phyloP scores from a whole-genome alignment of 2,888 invertebrate species.

The Gonocerus acuteangulatus region DNA sequence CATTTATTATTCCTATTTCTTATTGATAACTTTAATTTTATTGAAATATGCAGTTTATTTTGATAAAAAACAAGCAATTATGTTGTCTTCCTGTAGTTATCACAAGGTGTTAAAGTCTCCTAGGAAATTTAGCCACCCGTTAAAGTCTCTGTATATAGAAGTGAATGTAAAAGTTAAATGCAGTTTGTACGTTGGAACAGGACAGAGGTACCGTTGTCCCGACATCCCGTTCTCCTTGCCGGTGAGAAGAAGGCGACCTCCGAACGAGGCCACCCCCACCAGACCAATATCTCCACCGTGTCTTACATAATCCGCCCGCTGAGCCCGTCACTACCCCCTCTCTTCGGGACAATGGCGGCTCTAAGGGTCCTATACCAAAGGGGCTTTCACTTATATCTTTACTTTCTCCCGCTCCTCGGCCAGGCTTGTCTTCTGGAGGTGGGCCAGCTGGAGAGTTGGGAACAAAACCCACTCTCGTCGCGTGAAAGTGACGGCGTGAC shows the following conservation, averaged over 20 bases:
- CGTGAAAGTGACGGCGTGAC: too few relatives aligned
- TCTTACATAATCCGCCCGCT: slow-evolving; percentile 9
- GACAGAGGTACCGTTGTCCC: slow-evolving; percentile 5
- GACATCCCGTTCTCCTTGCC: slow-evolving; percentile 21
- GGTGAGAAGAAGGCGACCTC: slow-evolving; percentile 9
- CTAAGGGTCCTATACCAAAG: neutral
- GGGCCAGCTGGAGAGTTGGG: too few relatives aligned
- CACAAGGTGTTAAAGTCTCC: slow-evolving; percentile 9
- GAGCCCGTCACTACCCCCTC: neutral
- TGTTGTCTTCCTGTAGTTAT: too few relatives aligned
- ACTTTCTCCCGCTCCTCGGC: slow-evolving; percentile 2
- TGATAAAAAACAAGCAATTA: too few relatives aligned
- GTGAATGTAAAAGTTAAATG: neutral
- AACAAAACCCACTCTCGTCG: too few relatives aligned
- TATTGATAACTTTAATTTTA: too few relatives aligned
- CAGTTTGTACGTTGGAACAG: neutral
- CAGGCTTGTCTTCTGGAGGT: too few relatives aligned
- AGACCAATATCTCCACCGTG: too few relatives aligned
- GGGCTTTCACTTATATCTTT: slow-evolving; percentile 14
- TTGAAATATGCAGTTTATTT: too few relatives aligned
- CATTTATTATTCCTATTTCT: too few relatives aligned
- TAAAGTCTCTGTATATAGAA: neutral
- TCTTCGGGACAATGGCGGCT: neutral
- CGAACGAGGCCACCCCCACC: too few relatives aligned
- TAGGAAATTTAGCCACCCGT: neutral